phyloP scores from a whole-genome alignment of 2,888 invertebrate genomes.

The Hemithea aestivaria region DNA sequence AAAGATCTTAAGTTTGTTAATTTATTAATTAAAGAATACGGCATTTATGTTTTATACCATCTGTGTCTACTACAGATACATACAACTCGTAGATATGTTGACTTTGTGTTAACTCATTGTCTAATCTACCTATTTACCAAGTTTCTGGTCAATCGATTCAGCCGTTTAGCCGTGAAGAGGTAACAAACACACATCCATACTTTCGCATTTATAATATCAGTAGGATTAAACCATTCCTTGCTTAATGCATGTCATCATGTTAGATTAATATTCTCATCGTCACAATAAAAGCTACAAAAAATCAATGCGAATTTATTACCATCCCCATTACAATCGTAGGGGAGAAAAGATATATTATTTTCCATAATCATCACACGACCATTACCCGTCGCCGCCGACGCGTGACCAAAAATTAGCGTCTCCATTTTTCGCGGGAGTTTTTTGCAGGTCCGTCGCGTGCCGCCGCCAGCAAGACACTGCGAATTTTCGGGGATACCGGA shows the following conservation, averaged over 20 bases:
- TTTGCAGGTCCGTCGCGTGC: constrained; percentile 56
- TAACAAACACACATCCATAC: too few species aligned
- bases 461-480: constrained; percentile 52
- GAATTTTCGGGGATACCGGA: constrained; percentile 48
- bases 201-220: too few species aligned
- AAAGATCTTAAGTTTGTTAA: constrained; percentile 3
- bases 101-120: too few species aligned
- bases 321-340: constrained; percentile 34
- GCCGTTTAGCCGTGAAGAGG: too few species aligned
- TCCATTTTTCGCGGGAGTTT: constrained; percentile 39
- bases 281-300: constrained; percentile 38
- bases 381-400: constrained; percentile 60
- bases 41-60: too few species aligned
- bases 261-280: neutral
- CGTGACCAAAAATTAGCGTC: constrained; percentile 70
- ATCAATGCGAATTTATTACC: constrained; percentile 46
- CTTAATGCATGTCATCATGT: constrained; percentile 1
- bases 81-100: too few species aligned
- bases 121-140: too few species aligned
- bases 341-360: constrained; percentile 71
- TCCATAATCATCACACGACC: constrained; percentile 73
- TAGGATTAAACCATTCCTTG: too few species aligned
- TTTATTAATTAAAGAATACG: constrained; percentile 3
- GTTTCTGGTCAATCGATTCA: too few species aligned
- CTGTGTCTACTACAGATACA: too few species aligned